A percentile compares a stretch with the other conserved stretches of the same genome.
Conservation (phyloP, 2,113 vertebrate genomes). For the Emydura subglobosa region DNA sequence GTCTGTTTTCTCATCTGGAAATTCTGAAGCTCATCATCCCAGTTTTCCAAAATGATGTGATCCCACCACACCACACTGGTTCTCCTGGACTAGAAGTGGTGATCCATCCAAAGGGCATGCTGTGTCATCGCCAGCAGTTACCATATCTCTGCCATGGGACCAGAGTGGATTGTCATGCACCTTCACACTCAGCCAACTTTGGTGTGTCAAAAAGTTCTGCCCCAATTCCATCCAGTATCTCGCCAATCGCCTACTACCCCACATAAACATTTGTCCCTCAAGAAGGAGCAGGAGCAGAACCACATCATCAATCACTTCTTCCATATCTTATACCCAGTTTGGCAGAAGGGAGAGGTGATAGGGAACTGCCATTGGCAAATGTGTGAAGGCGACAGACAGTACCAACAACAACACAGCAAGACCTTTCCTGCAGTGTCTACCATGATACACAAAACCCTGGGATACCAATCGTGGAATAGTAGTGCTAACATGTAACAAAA, state of each 20-base stretch:
- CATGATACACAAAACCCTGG: background rate
- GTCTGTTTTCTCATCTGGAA: background rate
- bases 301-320: background rate
- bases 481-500: background rate
- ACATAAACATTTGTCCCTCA: background rate
- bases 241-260: background rate
- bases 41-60: too few species aligned
- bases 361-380: background rate
- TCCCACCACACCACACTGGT: background rate
- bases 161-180: background rate
- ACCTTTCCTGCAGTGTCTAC: background rate
- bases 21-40: background rate
- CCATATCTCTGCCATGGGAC: background rate
- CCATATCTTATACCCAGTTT: background rate
- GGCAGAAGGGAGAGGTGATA: background rate
- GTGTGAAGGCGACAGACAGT: background rate
- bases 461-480: background rate
- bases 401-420: background rate
- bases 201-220: background rate
- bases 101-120: background rate
- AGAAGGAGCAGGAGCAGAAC: background rate
- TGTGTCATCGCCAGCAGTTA: too few species aligned
- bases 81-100: background rate
- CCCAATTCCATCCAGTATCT: too few species aligned
- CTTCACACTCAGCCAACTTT: background rate